A percentile compares a stretch with the other conserved stretches of the same genome.
These are phyloP conservation scores for Tenthredo notha DNA, from an alignment of 2,888 invertebrate genomes.

Conservation along the genomic window DNA sequence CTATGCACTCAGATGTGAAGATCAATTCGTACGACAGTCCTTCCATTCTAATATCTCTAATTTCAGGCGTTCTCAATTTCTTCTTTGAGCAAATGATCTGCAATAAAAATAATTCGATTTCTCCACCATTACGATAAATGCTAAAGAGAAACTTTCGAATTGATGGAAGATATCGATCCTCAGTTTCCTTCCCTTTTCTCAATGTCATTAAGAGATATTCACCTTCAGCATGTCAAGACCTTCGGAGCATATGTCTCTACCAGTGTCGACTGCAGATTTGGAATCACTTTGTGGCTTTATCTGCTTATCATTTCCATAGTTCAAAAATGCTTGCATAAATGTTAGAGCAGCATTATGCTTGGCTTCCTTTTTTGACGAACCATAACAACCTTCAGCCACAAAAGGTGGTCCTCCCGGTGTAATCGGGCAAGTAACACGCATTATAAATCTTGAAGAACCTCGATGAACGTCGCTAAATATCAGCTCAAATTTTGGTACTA, in stretches of 20 bases:
- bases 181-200: background rate
- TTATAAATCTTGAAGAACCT: background rate
- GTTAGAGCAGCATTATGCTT: constrained; percentile 25
- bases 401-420: background rate
- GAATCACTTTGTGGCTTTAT: background rate
- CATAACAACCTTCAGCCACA: background rate
- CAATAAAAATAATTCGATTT: background rate
- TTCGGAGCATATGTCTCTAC: background rate
- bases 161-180: background rate
- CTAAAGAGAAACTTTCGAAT: background rate
- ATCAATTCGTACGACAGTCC: background rate
- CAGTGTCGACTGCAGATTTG: background rate
- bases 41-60: background rate
- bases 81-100: constrained; percentile 16
- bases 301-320: background rate
- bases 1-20: background rate
- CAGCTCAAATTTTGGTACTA: background rate
- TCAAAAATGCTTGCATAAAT: constrained; percentile 23
- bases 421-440: constrained; percentile 13
- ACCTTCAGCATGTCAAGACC: background rate
- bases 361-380: constrained; percentile 1
- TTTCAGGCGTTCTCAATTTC: background rate
- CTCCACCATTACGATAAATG: background rate
- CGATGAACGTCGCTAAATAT: background rate
- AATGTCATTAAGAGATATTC: background rate